A percentile compares a stretch with the other conserved stretches of the same genome.
phyloP scores from a whole-genome alignment of 1,140 invertebrate species.

The Macrobrachium rosenbergii region DNA sequence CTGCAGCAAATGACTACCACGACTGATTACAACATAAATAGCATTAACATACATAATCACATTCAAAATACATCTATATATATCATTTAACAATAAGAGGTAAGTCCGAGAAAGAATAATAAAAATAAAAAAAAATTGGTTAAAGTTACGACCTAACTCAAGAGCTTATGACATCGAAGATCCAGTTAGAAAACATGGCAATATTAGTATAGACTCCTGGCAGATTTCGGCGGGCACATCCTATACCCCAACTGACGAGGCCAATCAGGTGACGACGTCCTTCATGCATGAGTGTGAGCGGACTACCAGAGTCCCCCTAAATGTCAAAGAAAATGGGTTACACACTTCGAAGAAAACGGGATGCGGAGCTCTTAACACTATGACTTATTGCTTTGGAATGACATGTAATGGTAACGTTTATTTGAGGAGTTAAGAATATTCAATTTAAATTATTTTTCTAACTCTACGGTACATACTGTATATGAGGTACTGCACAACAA shows the following conservation, averaged over 20 bases:
- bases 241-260: conserved; percentile 72
- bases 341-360: neutral
- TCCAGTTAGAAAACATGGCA: conserved; percentile 57
- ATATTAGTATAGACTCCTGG: conserved; percentile 69
- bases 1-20: no score
- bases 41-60: no score
- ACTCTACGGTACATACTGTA: no score
- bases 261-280: conserved; percentile 70
- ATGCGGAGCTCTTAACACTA: neutral
- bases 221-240: conserved; percentile 69
- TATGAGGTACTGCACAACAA: no score
- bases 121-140: no score
- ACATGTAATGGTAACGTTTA: no score
- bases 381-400: neutral
- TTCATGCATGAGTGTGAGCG: conserved; percentile 45
- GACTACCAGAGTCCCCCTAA: conserved; percentile 59
- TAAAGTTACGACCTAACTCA: neutral
- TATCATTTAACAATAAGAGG: no score
- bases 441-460: no score
- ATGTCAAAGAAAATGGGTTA: conserved; percentile 17
- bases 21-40: no score
- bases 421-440: no score
- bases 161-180: conserved; percentile 14
- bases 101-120: no score
- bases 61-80: no score